Conservation (phyloP, 2,797 vertebrate species). For the Leptoclinus maculatus region DNA sequence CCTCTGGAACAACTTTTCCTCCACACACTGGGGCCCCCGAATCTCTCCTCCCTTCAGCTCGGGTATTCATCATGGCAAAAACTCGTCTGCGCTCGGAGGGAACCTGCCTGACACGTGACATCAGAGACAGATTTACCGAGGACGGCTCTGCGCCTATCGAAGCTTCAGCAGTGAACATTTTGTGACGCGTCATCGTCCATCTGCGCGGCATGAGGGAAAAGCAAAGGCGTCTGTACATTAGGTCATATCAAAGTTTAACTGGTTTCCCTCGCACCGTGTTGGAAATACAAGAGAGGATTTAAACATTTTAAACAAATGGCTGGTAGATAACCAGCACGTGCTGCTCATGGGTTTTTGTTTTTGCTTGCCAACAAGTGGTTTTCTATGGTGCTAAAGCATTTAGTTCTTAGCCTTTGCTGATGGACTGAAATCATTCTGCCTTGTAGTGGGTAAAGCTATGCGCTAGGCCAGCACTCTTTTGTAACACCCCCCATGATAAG, state of each 20-base stretch:
- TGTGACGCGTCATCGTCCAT: slow-evolving; percentile 12
- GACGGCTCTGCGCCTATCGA: slow-evolving; percentile 18
- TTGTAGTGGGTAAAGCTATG: slow-evolving; percentile 31
- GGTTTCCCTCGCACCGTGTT: slow-evolving; percentile 21
- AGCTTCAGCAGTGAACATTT: slow-evolving; percentile 19
- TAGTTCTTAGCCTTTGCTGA: slow-evolving; percentile 37
- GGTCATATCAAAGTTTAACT: slow-evolving; percentile 18
- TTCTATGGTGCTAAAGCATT: slow-evolving; percentile 72
- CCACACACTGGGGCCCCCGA: background rate
- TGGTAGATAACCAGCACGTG: slow-evolving; percentile 32
- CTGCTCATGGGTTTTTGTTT: slow-evolving; percentile 45
- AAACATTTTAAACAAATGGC: no score
- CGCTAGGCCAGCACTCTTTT: slow-evolving; percentile 18
- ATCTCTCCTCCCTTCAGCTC: slow-evolving; percentile 6
- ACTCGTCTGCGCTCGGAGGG: slow-evolving; percentile 4
- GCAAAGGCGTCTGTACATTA: slow-evolving; percentile 9
- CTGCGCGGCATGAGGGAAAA: slow-evolving; percentile 33
- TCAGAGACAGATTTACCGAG: slow-evolving; percentile 19
- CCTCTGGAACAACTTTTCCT: background rate
- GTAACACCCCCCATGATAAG: slow-evolving; percentile 14
- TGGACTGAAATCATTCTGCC: slow-evolving; percentile 46
- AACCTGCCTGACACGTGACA: slow-evolving; percentile 16
- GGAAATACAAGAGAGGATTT: slow-evolving; percentile 28
- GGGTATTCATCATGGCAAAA: slow-evolving; percentile 3
- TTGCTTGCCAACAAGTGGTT: slow-evolving; percentile 73